Percentiles rank a stretch among this genome's conserved stretches.
These are phyloP conservation scores for Platyrinchus mystaceus DNA, from an alignment of 2,797 vertebrate species.

Conservation along the genomic window DNA sequence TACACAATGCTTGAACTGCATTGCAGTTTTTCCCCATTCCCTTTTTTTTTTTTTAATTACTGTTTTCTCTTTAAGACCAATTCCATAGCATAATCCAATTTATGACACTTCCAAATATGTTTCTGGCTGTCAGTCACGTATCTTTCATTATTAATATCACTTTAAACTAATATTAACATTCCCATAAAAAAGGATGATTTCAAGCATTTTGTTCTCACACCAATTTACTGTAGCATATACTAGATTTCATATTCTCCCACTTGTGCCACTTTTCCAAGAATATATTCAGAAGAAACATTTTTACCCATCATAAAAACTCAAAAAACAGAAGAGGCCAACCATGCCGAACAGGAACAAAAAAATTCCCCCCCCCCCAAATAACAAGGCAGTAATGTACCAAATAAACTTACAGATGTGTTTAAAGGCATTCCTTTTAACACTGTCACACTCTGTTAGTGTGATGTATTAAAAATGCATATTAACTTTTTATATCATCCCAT, in stretches of 20 bases:
- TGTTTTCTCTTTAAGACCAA: not conserved
- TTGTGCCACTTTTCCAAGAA: not conserved
- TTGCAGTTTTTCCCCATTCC: not conserved
- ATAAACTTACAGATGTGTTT: not conserved
- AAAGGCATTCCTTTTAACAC: slow-evolving; percentile 1
- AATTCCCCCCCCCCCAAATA: not conserved
- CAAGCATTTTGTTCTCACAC: not conserved
- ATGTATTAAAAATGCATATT: slow-evolving; percentile 64
- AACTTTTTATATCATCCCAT: slow-evolving; percentile 42
- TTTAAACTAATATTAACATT: not conserved
- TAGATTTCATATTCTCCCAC: not conserved
- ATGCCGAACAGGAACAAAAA: not conserved
- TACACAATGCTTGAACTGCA: not conserved
- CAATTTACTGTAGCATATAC: not conserved
- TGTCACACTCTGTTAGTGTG: slow-evolving; percentile 36
- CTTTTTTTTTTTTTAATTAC: not conserved
- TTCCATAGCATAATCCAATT: not conserved
- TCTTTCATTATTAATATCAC: not conserved
- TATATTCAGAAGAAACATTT: not conserved
- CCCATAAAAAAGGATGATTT: not conserved
- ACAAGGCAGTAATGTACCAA: not conserved
- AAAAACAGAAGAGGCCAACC: not conserved
- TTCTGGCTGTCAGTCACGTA: not conserved
- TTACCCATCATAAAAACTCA: not conserved
- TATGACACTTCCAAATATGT: not conserved